phyloP scores from a whole-genome alignment of 1,140 invertebrate genomes.

The Polypedilum pembai region DNA sequence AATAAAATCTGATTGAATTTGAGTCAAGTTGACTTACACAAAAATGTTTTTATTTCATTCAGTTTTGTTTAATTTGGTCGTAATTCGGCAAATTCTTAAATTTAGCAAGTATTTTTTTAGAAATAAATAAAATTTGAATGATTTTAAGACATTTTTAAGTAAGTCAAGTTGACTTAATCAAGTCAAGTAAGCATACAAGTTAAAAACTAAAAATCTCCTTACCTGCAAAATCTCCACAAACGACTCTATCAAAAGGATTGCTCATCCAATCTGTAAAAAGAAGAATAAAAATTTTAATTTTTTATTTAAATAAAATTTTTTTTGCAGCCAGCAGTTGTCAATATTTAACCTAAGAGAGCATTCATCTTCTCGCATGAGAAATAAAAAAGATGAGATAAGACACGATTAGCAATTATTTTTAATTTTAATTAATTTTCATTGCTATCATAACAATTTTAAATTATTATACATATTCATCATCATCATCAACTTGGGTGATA shows the following conservation, averaged over 20 bases:
- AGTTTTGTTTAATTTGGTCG: no score
- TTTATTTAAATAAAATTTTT: slow-evolving; percentile 16
- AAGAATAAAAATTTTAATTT: slow-evolving; percentile 24
- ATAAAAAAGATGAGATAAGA: not conserved
- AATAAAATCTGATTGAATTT: no score
- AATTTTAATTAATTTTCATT: slow-evolving; percentile 29
- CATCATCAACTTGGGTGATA: slow-evolving; percentile 22
- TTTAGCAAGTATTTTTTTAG: no score
- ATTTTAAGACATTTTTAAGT: no score
- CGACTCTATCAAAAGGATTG: slow-evolving; percentile 77
- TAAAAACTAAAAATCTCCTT: slow-evolving; percentile 35
- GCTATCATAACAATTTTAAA: slow-evolving; percentile 25
- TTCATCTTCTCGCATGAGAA: not conserved
- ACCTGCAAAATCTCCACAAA: slow-evolving; percentile 81
- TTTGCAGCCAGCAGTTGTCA: not conserved
- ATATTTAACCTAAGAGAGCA: no score
- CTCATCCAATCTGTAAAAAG: slow-evolving; percentile 70
- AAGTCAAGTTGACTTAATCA: no score
- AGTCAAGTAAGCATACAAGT: no score
- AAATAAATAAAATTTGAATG: no score
- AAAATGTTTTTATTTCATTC: no score
- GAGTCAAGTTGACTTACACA: no score
- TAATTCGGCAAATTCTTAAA: no score
- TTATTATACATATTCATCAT: not conserved
- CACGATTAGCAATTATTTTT: slow-evolving; percentile 26